A percentile compares a stretch with the other conserved stretches of the same genome.
Evolutionary conservation across 2,888 invertebrate genomes (phyloP).

Genomic region (Pheosia tremula): DNA sequence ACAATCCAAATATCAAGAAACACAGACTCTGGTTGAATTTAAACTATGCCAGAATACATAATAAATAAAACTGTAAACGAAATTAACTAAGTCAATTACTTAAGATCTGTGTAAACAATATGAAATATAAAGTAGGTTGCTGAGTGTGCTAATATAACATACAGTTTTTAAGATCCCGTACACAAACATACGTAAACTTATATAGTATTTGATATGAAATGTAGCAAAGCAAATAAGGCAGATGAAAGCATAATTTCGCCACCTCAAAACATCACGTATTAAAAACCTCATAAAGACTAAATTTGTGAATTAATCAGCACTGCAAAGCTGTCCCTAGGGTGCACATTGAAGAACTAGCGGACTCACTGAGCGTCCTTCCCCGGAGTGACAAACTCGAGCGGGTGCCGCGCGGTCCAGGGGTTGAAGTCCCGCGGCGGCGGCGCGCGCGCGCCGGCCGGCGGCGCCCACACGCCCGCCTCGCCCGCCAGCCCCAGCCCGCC

Average conservation of each 20-base stretch:
- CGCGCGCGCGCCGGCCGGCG: conserved; percentile 11
- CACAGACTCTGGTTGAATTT: too few species aligned
- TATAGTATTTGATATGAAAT: too few species aligned
- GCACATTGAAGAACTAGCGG: conserved; percentile 9
- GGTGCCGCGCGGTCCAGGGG: conserved; percentile 74
- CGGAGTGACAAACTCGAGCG: conserved; percentile 67
- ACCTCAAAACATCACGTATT: background rate
- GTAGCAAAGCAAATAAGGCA: too few species aligned
- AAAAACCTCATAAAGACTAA: background rate
- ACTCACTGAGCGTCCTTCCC: conserved; percentile 58
- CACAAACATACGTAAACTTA: too few species aligned
- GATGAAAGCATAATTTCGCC: too few species aligned
- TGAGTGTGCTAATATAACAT: too few species aligned
- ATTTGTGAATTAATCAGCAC: conserved; percentile 9
- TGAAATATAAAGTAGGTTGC: too few species aligned
- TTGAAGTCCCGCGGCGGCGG: conserved; percentile 60
- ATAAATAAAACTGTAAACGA: too few species aligned
- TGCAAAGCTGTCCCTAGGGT: conserved; percentile 28
- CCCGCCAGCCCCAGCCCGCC: conserved; percentile 44
- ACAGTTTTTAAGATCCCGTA: too few species aligned
- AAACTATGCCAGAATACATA: too few species aligned
- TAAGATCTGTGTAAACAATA: too few species aligned
- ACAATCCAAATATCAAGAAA: background rate
- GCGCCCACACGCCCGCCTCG: conserved; percentile 42
- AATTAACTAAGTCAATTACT: too few species aligned